These are phyloP conservation scores for Argyresthia goedartella DNA, from an alignment of 2,888 invertebrate genomes.

Conservation along the genomic window DNA sequence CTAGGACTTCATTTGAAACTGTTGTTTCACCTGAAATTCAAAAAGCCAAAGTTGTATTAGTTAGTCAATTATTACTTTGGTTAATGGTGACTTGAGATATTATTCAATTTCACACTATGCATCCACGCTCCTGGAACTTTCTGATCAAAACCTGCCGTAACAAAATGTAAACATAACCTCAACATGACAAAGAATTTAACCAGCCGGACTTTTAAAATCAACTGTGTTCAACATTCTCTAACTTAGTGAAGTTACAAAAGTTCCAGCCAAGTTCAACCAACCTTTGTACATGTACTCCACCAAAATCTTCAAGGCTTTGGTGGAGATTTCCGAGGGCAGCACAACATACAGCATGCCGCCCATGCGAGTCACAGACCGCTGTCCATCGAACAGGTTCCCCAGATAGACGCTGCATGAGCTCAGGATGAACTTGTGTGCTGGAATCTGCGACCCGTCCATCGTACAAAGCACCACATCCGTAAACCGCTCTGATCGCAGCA, in stretches of 20 bases:
- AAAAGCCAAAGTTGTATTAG: no score
- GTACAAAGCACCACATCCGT: conserved; percentile 87
- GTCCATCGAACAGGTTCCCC: conserved; percentile 55
- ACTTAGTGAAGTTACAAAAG: no score
- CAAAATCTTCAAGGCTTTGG: conserved; percentile 83
- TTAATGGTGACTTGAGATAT: no score
- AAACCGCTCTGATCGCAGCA: conserved; percentile 83
- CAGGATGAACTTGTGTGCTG: conserved; percentile 87
- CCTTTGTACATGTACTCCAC: conserved; percentile 90
- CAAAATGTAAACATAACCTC: no score
- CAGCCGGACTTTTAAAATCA: no score
- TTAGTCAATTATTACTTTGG: no score
- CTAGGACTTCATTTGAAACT: conserved; percentile 86
- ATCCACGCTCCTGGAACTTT: no score
- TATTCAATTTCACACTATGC: no score
- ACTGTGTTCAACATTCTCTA: no score
- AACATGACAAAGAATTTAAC: no score
- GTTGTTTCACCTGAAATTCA: conserved; percentile 77
- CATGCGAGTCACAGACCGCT: conserved; percentile 53
- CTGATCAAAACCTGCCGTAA: no score
- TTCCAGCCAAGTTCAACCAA: conserved; percentile 13
- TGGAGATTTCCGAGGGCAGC: conserved; percentile 84
- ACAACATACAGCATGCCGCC: conserved; percentile 76
- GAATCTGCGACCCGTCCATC: conserved; percentile 82
- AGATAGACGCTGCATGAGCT: conserved; percentile 81